Conservation (phyloP, 1,140 invertebrate genomes). For the Brevipalpus yothersi region DNA sequence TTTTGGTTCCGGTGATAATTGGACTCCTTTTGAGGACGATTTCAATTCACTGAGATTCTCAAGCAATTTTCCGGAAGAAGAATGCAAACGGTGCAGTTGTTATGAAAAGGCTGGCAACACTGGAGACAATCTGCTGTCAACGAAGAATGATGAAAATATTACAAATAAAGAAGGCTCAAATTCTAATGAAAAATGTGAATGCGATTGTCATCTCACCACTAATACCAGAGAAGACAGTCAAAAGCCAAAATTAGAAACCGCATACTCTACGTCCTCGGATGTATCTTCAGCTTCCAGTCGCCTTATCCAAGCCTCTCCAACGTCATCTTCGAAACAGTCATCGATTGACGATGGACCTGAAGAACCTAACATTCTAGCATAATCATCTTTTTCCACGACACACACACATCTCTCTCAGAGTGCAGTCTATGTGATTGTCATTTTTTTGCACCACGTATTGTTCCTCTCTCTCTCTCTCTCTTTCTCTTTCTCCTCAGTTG, state of each 20-base stretch:
- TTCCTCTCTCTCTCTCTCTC: too few species aligned
- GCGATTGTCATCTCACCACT: constrained; percentile 7
- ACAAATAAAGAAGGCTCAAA: constrained; percentile 1
- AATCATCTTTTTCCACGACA: too few species aligned
- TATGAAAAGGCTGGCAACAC: background rate
- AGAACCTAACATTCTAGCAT: too few species aligned
- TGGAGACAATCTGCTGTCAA: background rate
- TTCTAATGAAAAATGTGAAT: constrained; percentile 3
- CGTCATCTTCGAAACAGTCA: background rate
- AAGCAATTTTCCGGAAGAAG: background rate
- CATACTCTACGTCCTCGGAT: background rate
- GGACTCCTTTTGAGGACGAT: constrained; percentile 1
- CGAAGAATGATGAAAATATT: background rate
- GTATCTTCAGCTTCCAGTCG: constrained; percentile 4
- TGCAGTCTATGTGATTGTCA: too few species aligned
- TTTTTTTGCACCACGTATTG: too few species aligned
- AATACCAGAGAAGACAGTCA: background rate
- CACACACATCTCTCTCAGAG: too few species aligned
- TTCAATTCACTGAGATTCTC: background rate
- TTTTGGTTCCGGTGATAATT: constrained; percentile 5
- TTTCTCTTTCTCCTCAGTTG: too few species aligned
- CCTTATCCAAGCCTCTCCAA: constrained; percentile 3
- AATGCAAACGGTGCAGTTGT: constrained; percentile 3
- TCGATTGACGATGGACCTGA: background rate
- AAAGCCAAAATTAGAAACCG: background rate